Conservation (phyloP, 2,797 vertebrate species). For the Crypturellus tataupa region DNA sequence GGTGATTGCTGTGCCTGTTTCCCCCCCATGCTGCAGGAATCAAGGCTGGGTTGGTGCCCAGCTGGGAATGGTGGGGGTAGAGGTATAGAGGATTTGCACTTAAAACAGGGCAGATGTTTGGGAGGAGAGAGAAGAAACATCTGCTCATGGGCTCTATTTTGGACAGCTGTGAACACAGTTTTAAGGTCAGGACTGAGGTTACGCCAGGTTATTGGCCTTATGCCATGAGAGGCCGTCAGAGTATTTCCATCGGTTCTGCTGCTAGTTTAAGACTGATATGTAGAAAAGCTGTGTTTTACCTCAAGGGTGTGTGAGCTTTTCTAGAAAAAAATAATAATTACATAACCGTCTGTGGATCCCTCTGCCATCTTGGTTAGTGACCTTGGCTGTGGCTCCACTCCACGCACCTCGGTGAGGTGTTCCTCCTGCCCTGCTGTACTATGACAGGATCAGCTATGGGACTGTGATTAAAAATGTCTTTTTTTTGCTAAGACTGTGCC, state of each 20-base stretch:
- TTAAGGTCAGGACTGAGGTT: not conserved
- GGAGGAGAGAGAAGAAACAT: too few species aligned
- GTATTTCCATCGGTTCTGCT: not conserved
- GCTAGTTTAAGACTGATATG: not conserved
- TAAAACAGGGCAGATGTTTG: constrained; percentile 45
- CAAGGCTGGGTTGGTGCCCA: not conserved
- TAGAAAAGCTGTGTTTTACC: not conserved
- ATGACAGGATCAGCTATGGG: too few species aligned
- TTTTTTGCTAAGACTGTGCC: not conserved
- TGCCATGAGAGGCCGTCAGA: rapidly evolving
- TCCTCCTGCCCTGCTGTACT: not conserved
- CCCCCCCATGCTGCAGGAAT: not conserved
- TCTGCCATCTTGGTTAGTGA: not conserved
- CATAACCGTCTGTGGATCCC: not conserved
- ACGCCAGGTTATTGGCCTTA: not conserved
- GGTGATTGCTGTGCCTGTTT: not conserved
- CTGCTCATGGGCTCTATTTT: constrained; percentile 48
- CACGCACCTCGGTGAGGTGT: too few species aligned
- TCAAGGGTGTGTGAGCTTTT: not conserved
- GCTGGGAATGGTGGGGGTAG: not conserved
- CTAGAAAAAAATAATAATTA: not conserved
- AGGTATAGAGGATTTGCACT: not conserved
- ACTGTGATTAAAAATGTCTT: not conserved
- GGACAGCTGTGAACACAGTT: not conserved
- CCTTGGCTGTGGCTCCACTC: not conserved